phyloP scores from a whole-genome alignment of 2,888 invertebrate genomes.

The Oegoconia quadripuncta region DNA sequence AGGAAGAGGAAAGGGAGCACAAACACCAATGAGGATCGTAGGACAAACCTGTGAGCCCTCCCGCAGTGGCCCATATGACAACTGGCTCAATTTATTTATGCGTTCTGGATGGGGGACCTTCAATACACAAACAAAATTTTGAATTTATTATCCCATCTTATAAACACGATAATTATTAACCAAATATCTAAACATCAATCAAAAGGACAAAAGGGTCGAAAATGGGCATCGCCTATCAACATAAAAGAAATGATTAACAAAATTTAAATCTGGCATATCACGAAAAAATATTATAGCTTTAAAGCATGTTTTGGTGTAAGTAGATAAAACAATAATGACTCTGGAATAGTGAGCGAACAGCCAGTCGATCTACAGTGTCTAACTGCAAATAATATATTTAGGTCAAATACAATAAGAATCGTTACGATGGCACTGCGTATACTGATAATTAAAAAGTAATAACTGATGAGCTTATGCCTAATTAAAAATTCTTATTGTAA shows the following conservation, averaged over 20 bases:
- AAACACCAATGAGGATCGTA: constrained; percentile 74
- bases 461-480: constrained; percentile 29
- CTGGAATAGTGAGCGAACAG: constrained; percentile 27
- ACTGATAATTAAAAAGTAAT: not conserved
- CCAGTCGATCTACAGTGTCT: constrained; percentile 30
- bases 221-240: constrained; percentile 41
- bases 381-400: constrained; percentile 25
- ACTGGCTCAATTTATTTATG: constrained; percentile 81
- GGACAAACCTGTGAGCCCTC: constrained; percentile 83
- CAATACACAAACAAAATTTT: constrained; percentile 80
- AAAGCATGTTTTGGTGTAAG: constrained; percentile 48
- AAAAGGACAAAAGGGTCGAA: constrained; percentile 52
- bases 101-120: constrained; percentile 83
- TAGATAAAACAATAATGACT: constrained; percentile 36
- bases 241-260: constrained; percentile 35
- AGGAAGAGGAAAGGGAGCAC: constrained; percentile 67
- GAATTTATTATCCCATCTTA: constrained; percentile 52
- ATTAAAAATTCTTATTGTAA: constrained; percentile 49
- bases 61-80: constrained; percentile 83
- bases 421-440: constrained; percentile 20
- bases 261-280: constrained; percentile 34
- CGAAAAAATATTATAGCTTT: constrained; percentile 37
- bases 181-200: constrained; percentile 57
- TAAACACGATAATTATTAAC: constrained; percentile 38
- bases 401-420: constrained; percentile 14